phyloP scores from a whole-genome alignment of 2,888 invertebrate species.

The Stomorhina lunata region DNA sequence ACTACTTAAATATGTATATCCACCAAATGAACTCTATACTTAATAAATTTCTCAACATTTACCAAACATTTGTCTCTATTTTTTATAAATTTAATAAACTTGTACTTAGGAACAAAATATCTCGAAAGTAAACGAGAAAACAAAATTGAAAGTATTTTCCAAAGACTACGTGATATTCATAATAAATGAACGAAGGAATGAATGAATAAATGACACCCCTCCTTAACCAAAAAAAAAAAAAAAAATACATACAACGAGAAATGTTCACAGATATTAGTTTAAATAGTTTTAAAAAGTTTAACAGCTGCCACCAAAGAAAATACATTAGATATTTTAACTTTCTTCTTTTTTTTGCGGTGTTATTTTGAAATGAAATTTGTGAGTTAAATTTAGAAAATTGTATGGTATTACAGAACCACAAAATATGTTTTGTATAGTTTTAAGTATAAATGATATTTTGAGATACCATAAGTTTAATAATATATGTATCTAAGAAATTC shows the following conservation, averaged over 20 bases:
- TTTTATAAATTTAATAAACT: slow-evolving; percentile 4
- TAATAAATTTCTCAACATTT: not conserved
- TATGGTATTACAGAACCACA: too few species aligned
- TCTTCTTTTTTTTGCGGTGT: not conserved
- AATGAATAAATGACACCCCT: not conserved
- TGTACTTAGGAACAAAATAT: not conserved
- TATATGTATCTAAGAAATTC: too few species aligned
- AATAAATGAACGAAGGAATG: too few species aligned
- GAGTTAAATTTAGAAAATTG: too few species aligned
- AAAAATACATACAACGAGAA: not conserved
- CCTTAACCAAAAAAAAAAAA: too few species aligned
- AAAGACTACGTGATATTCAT: slow-evolving; percentile 21
- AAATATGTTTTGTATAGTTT: too few species aligned
- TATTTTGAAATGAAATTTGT: not conserved
- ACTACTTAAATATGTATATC: not conserved
- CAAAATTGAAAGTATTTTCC: slow-evolving; percentile 6
- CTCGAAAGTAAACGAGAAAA: not conserved
- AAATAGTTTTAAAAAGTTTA: not conserved
- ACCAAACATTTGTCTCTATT: not conserved
- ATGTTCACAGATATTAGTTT: not conserved
- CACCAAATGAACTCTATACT: not conserved
- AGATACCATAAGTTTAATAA: too few species aligned
- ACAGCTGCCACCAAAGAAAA: not conserved
- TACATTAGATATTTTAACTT: not conserved
- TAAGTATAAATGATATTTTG: too few species aligned